Percentiles rank a stretch among this genome's conserved stretches.
Conservation (phyloP, 2,113 vertebrate species). For the Xenopus laevis region DNA sequence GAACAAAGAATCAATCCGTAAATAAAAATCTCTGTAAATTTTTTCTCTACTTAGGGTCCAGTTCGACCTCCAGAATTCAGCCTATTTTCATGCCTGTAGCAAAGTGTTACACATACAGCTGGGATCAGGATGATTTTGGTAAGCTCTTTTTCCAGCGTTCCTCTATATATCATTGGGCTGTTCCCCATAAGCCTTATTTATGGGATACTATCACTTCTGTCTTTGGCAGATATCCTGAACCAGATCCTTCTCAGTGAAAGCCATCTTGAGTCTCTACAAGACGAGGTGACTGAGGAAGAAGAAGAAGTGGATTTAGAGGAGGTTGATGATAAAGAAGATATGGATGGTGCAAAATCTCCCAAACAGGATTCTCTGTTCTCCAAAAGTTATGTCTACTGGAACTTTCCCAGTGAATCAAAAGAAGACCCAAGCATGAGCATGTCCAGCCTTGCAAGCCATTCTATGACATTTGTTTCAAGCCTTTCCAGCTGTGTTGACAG, state of each 20-base stretch:
- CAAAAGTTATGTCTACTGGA: constrained; percentile 54
- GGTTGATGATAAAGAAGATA: constrained; percentile 66
- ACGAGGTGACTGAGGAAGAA: constrained; percentile 68
- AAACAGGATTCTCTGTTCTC: constrained; percentile 66
- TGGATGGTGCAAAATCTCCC: constrained; percentile 32
- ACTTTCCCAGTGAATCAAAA: constrained; percentile 69
- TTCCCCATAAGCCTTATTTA: no score
- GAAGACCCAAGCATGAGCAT: constrained; percentile 78
- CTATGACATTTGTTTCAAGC: constrained; percentile 75
- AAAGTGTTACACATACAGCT: constrained; percentile 84
- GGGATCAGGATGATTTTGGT: constrained; percentile 96
- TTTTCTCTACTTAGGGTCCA: constrained; percentile 50
- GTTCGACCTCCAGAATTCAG: constrained; percentile 65
- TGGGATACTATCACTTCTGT: no score
- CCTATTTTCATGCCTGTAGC: constrained; percentile 78
- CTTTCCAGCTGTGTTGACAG: constrained; percentile 83
- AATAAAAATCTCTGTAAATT: no score
- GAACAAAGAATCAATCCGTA: no score
- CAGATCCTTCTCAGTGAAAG: constrained; percentile 80
- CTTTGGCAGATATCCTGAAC: constrained; percentile 77
- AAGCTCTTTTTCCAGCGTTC: constrained; percentile 49
- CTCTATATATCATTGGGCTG: no score
- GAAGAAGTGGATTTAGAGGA: constrained; percentile 61
- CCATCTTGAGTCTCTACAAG: constrained; percentile 48
- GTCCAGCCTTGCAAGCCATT: constrained; percentile 62